Base-by-base conservation (phyloP, 2,888 invertebrate species). In the Acrobasis repandana region DNA sequence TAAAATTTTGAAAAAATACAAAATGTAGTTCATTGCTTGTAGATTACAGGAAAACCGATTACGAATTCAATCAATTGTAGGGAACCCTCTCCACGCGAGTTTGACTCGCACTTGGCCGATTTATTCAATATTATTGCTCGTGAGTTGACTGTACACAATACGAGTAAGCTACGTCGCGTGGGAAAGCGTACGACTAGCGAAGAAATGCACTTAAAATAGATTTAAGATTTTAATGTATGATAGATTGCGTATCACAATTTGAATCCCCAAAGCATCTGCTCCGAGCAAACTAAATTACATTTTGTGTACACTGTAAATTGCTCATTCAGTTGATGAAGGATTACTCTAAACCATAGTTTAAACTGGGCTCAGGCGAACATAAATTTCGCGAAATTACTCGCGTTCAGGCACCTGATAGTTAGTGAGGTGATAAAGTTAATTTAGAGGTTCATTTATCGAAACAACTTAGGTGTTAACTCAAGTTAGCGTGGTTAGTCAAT, bases 221-320 rank as follows among this genome's bases (percentile, higher is more conserved):
- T 28, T 8, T 28, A 43, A 43, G 43, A 5, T n/a, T 43, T 38
- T 38, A 43, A 5, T 8, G 2, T 18, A 36, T 38, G 18, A 54
- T 54, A 38, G 18, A 54, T 15, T 38, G 54, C 38, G 54, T 20
- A 38, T 15, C 38, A 18, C 20, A 54, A 43, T 54, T 54, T 43
- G 54, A 38, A 18, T 38, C 36, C 16, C 51, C 9, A 9, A 16
- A 34, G 20, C 54, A 54, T 38, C 54, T 54, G 54, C 36, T 10
- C 36, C 34, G 36, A 18, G 20, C 38, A 54, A 54, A 54, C 80
- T 81, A 83, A 83, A 83, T 83, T 83, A 82, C 80, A 83, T 79
- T 82, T 82, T 82, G 82, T 74, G 80, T 80, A 76, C 79, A 75
- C 74, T 79, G 82, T 82, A 83, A 82, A 82, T 83, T 79, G 77